phyloP scores from a whole-genome alignment of 2,113 vertebrate species.

The Maccullochella peelii region DNA sequence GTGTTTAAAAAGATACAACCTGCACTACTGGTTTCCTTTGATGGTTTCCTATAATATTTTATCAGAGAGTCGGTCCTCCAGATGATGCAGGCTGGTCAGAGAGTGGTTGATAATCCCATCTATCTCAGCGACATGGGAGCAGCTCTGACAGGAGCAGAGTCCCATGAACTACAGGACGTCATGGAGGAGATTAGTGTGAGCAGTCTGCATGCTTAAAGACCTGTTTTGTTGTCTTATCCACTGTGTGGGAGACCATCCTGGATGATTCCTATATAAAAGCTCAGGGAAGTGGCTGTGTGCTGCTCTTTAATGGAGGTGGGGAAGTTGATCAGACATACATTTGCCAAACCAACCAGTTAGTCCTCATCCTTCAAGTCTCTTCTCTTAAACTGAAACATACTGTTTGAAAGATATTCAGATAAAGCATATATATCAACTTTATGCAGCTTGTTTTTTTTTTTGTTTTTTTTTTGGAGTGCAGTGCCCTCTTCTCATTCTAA shows the following conservation, averaged over 20 bases:
- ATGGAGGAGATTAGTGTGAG: constrained; percentile 95
- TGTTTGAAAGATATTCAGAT: neutral
- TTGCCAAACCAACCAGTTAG: neutral
- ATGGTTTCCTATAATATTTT: neutral
- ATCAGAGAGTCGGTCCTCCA: constrained; percentile 96
- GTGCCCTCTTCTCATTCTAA: neutral
- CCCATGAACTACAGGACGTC: constrained; percentile 94
- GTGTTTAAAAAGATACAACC: neutral
- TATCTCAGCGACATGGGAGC: constrained; percentile 99
- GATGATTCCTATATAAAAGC: neutral
- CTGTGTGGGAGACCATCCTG: neutral
- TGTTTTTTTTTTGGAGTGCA: neutral
- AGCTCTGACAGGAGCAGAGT: constrained; percentile 94
- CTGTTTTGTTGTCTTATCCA: neutral
- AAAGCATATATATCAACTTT: too few relatives aligned
- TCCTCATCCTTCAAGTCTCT: neutral
- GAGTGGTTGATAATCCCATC: constrained; percentile 98
- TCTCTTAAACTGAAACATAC: neutral
- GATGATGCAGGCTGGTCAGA: constrained; percentile 99
- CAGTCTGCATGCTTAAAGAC: neutral
- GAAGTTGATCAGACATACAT: neutral
- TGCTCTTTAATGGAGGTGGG: neutral
- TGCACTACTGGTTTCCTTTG: neutral
- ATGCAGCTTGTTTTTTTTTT: neutral
- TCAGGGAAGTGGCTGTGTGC: neutral